Percentiles rank a stretch among this genome's conserved stretches.
These are phyloP conservation scores for Cantharis nigra DNA, from an alignment of 2,888 invertebrate genomes.

Conservation along the genomic window DNA sequence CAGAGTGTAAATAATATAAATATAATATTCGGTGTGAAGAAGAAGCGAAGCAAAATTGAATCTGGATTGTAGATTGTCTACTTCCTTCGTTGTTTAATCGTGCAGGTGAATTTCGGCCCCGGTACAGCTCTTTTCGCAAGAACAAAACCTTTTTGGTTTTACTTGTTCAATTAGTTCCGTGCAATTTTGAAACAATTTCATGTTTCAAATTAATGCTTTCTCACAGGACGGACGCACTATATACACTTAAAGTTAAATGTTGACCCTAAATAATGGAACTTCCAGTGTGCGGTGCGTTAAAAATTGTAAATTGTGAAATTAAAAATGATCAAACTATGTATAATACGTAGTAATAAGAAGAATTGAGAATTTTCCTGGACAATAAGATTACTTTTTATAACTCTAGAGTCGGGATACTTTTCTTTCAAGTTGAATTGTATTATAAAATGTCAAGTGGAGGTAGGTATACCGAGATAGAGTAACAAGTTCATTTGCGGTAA, in stretches of 20 bases:
- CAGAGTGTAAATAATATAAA: background rate
- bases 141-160: background rate
- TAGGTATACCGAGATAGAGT: background rate
- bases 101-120: background rate
- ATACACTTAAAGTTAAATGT: background rate
- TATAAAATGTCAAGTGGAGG: background rate
- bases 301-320: background rate
- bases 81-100: background rate
- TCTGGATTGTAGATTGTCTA: background rate
- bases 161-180: background rate
- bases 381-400: background rate
- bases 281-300: background rate
- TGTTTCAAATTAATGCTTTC: background rate
- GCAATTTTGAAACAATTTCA: background rate
- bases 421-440: background rate
- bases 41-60: background rate
- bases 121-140: background rate
- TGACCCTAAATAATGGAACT: background rate
- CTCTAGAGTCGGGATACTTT: background rate
- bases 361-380: background rate
- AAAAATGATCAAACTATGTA: background rate
- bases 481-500: conserved; percentile 17
- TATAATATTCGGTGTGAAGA: background rate
- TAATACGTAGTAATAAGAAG: background rate
- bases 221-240: background rate